phyloP scores from a whole-genome alignment of 2,888 invertebrate genomes.

The Willowsia nigromaculata region DNA sequence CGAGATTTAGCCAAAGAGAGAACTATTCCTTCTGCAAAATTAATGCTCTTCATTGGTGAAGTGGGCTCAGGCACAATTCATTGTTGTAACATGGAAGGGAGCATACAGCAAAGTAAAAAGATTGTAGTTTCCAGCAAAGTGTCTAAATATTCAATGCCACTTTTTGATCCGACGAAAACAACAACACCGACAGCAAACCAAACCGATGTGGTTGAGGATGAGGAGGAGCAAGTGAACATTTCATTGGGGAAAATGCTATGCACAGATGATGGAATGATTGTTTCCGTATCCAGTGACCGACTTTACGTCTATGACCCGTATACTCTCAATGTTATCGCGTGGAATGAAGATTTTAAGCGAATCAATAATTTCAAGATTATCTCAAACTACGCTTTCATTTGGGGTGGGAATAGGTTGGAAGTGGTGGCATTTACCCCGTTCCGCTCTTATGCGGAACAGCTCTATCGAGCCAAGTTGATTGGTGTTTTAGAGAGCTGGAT shows the following conservation, averaged over 20 bases:
- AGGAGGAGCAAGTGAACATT: slow-evolving; percentile 40
- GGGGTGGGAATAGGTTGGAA: slow-evolving; percentile 74
- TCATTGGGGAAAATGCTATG: slow-evolving; percentile 74
- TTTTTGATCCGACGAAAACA: slow-evolving; percentile 73
- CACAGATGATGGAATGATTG: slow-evolving; percentile 72
- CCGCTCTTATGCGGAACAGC: slow-evolving; percentile 73
- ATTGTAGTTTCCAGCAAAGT: slow-evolving; percentile 42
- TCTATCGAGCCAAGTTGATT: slow-evolving; percentile 73
- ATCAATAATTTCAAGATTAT: slow-evolving; percentile 76
- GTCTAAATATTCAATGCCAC: slow-evolving; percentile 44
- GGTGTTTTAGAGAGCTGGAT: slow-evolving; percentile 74
- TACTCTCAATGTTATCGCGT: slow-evolving; percentile 66
- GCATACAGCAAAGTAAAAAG: slow-evolving; percentile 55
- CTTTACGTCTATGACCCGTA: slow-evolving; percentile 74
- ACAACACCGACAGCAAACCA: not conserved
- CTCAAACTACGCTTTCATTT: slow-evolving; percentile 77
- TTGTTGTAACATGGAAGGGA: slow-evolving; percentile 72
- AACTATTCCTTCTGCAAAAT: slow-evolving; percentile 48
- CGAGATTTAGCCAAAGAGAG: slow-evolving; percentile 46
- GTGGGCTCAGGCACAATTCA: slow-evolving; percentile 57
- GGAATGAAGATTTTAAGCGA: slow-evolving; percentile 76
- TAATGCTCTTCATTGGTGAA: slow-evolving; percentile 73
- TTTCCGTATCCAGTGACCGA: slow-evolving; percentile 73
- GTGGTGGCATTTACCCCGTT: slow-evolving; percentile 75
- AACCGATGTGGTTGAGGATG: not conserved